Base-by-base conservation (phyloP, 2,113 vertebrate genomes). In the Crotalus viridis region DNA sequence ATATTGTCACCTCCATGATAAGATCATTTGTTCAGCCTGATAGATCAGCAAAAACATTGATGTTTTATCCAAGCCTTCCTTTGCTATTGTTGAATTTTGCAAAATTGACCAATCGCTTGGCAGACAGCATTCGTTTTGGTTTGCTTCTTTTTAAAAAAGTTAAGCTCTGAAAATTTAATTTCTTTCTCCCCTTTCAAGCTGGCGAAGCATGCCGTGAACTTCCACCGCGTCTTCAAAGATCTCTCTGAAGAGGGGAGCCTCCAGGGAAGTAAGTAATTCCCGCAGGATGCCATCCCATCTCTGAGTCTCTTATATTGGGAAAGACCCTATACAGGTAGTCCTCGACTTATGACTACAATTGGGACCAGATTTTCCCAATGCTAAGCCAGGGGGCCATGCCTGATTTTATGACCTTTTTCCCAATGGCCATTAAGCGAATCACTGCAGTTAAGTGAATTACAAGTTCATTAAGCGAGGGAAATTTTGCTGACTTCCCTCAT, bases 141-240 rank as follows among this genome's bases (percentile, higher is more conserved):
- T 74, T 81, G 33, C 4, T 17, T 74, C n/a, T 15, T 81, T 81
- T 69, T n/a, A 5, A n/a, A 57, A 28, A 85, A 39, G 15, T 33
- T 10, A 28, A 21, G 19, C 0, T 12, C 22, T 39, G 39, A 43
- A 21, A 19, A 57, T n/a, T 21, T 9, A 6, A 5, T 7, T 0
- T 43, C n/a, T n/a, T 57, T 91, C 48, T 90, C 19, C 56, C 39
- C 43, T 46, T 10, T 33, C 9, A 61, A 95, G 96, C 74, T 92
- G 89, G 89, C 94, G 91, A 98, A 98, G 94, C 97, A 95, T 88
- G 96, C 97, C 88, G 95, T 97, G 87, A 97, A 98, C 95, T 99
- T 98, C 97, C 98, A 97, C 96, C 98, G 97, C 61, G 97, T 98
- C 92, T 99, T 99, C 24, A 96, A 97, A 92, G 97, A 98, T 90